phyloP scores from a whole-genome alignment of 1,140 invertebrate genomes.

The Holcopasites calliopsidis region DNA sequence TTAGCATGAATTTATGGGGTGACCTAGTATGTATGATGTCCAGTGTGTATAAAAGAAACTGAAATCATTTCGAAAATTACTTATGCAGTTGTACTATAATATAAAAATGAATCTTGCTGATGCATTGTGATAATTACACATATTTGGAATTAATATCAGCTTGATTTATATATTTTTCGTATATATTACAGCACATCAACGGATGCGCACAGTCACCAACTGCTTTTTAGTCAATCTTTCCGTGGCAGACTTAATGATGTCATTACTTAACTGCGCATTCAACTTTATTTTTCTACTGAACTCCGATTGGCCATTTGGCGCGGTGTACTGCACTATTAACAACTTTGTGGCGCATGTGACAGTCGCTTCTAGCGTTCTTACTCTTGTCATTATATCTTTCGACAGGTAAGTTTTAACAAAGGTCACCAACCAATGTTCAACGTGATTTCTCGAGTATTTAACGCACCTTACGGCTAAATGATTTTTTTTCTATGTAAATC shows the following conservation, averaged over 20 bases:
- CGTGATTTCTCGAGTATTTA: too few relatives aligned
- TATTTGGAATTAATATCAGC: too few relatives aligned
- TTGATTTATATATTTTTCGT: constrained; percentile 55
- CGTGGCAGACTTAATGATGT: constrained; percentile 94
- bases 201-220: constrained; percentile 96
- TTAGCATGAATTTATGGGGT: too few relatives aligned
- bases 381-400: constrained; percentile 90
- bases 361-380: constrained; percentile 94
- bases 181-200: constrained; percentile 86
- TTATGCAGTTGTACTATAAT: too few relatives aligned
- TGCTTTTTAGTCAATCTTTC: constrained; percentile 95
- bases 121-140: too few relatives aligned
- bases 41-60: too few relatives aligned
- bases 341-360: constrained; percentile 94
- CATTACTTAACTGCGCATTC: constrained; percentile 93
- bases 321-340: constrained; percentile 90
- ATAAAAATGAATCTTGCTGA: too few relatives aligned
- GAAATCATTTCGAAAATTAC: too few relatives aligned
- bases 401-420: constrained; percentile 84
- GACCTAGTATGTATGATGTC: too few relatives aligned
- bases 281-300: constrained; percentile 93
- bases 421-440: too few relatives aligned
- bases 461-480: too few relatives aligned
- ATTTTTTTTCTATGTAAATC: too few relatives aligned
- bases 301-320: constrained; percentile 93